phyloP scores from a whole-genome alignment of 2,113 vertebrate genomes.

The Anser cygnoides region DNA sequence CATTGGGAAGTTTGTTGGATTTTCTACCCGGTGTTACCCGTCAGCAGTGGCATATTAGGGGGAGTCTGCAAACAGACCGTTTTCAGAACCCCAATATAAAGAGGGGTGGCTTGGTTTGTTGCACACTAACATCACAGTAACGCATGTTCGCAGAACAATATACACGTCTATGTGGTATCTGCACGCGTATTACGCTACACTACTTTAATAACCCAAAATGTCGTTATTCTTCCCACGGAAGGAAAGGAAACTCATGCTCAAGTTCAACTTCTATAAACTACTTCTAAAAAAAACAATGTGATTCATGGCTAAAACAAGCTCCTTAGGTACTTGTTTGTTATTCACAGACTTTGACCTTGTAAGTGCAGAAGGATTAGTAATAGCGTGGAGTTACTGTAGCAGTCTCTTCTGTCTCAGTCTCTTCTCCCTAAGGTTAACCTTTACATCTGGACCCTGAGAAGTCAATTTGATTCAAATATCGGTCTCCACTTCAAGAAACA shows the following conservation, averaged over 20 bases:
- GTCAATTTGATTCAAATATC: fast-evolving
- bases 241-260: background rate
- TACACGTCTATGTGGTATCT: background rate
- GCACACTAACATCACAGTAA: background rate
- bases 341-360: background rate
- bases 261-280: background rate
- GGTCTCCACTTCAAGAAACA: background rate
- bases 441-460: background rate
- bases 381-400: background rate
- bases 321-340: fast-evolving
- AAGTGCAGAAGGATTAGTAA: background rate
- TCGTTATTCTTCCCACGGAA: background rate
- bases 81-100: background rate
- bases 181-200: background rate
- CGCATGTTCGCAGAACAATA: background rate
- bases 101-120: background rate
- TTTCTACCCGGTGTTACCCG: background rate
- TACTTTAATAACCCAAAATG: background rate
- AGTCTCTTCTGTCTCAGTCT: background rate
- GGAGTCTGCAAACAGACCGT: background rate
- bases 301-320: background rate
- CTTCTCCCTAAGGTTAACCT: background rate
- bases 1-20: fast-evolving
- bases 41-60: background rate
- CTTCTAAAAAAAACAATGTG: background rate